Evolutionary conservation across 2,888 invertebrate genomes (phyloP), one percentile per base, ranked within the genome.

Genomic region (Trissolcus japonicus): DNA sequence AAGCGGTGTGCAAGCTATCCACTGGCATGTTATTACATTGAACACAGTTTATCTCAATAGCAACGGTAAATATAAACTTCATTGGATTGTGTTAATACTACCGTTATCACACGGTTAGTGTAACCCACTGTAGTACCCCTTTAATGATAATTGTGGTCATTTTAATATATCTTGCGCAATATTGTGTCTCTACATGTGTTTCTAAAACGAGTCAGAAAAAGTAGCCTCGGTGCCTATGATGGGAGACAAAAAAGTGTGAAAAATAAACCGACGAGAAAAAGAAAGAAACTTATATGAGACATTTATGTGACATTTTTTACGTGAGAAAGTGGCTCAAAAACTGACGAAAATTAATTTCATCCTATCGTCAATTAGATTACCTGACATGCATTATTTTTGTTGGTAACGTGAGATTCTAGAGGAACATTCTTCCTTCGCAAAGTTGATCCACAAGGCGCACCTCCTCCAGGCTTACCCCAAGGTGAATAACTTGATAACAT

Each of bases 381-480:
- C 71, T 77, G 72, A 43, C 29, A 60, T 40, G 21, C 61, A 72
- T 74, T 63, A 61, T 65, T 71, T 76, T 66, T 78, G 67, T 68
- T 77, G 29, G 62, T 59, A 19, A 77, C 76, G 57, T 81, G 81
- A 66, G 80, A 90, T 68, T 92, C 92, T 73, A 92, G 90, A 54
- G 93, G 91, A 29, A 95, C 91, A 84, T 95, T 93, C 82, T 92
- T 91, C 84, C 93, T 93, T 17, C 95, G 92, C 40, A 93, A 88
- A 72, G 93, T 92, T 17, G 88, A 89, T 11, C 91, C 82, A 83
- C 93, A 94, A 54, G 94, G 94, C 17, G 94, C 94, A 25, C 94
- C 94, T 56, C 94, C 93, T 2, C 94, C 94, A 9, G 93, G 94
- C 72, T 92, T 91, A 4, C 95, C 95, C 94, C 95, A 95, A 6